Evolutionary conservation across 2,113 vertebrate species (phyloP), one percentile per base, ranked within the genome.

Genomic region (Pseudorasbora parva): DNA sequence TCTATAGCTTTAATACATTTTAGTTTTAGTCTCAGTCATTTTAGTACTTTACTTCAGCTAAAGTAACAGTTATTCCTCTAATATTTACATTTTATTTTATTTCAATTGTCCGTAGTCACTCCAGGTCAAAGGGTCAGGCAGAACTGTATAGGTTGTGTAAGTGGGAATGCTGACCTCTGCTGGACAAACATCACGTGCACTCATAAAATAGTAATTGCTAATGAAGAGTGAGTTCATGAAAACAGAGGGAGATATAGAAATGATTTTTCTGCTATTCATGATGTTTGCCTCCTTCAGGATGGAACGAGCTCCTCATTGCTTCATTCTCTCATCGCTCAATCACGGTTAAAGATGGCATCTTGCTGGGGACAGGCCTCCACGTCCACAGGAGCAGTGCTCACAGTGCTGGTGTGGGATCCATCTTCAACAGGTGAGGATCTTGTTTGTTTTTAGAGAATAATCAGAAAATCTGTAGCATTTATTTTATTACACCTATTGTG

Each of bases 281-380:
- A 9, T 7, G 43, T 33, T 12, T 47, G 75, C 23, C 8, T 71
- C 25, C 25, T 64, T 82, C 86, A 99, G 97, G 97, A 54, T 98
- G 97, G 97, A 99, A 98, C 0, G 97, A 99, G 85, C 91, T 99
- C 88, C 96, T 99, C 2, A 98, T 99, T 6, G 97, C 97, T 30
- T 99, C 97, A 0, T 99, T 98, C 90, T 99, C 97, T 1, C 97
- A 99, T 86, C 97, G 97, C 87, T 98, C 97, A 0, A 96, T 99
- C 78, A 97, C 96, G 0, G 97, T 99, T 27, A 97, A 97, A 89
- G 97, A 99, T 0, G 97, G 97, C n/a, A 99, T 99, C 89, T 93
- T 99, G 10, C 90, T 99, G 90, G 97, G 97, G 85, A 98, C 97
- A 0, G 97, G 97, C 6, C 93, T 99, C 51, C 97, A 98, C 0